phyloP scores from a whole-genome alignment of 2,113 vertebrate genomes.

The Stegastes partitus region DNA sequence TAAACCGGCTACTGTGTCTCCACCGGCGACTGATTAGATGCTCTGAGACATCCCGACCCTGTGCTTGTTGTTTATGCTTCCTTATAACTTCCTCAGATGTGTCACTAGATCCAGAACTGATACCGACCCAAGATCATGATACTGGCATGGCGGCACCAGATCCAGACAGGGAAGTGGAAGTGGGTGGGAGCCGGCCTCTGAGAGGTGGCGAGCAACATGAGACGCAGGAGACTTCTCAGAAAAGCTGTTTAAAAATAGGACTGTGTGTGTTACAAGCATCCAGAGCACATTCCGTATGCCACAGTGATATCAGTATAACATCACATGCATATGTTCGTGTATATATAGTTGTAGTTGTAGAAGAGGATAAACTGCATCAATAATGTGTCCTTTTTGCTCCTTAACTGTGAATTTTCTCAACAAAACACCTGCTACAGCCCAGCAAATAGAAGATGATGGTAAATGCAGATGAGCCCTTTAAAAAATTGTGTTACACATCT shows the following conservation, averaged over 20 bases:
- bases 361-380: not conserved
- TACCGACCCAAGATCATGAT: not conserved
- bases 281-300: slow-evolving; percentile 63
- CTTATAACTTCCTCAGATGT: not conserved
- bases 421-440: not conserved
- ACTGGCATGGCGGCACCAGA: slow-evolving; percentile 15
- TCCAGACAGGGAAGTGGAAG: slow-evolving; percentile 7
- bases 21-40: not conserved
- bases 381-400: no score
- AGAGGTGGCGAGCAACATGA: slow-evolving; percentile 67
- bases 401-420: no score
- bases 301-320: slow-evolving; percentile 22
- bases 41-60: not conserved
- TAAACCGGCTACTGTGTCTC: not conserved
- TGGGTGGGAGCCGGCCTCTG: slow-evolving; percentile 20
- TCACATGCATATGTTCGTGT: slow-evolving; percentile 4
- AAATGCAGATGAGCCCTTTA: not conserved
- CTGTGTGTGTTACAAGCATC: slow-evolving; percentile 43
- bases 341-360: not conserved
- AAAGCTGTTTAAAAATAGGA: slow-evolving; percentile 85
- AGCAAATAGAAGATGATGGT: not conserved
- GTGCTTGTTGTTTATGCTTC: not conserved
- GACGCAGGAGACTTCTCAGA: slow-evolving; percentile 69
- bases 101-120: slow-evolving; percentile 4
- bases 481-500: not conserved